Evolutionary conservation across 2,113 vertebrate genomes (phyloP).

Genomic region (Rutilus rutilus): DNA sequence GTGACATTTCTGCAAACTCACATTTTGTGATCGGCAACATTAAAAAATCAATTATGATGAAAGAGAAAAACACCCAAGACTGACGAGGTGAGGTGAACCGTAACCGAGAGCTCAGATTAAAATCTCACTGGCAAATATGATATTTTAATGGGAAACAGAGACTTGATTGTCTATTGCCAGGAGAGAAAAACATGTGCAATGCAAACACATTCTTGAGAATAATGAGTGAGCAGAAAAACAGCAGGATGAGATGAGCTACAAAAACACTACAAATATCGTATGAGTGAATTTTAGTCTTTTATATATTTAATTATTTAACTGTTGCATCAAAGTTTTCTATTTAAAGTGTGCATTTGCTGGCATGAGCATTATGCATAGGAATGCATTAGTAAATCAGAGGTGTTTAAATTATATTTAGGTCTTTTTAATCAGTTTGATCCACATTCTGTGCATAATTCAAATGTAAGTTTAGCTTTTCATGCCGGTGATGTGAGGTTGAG

Average conservation of each 20-base stretch:
- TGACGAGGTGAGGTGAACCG: conserved; percentile 2
- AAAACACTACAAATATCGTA: too few relatives aligned
- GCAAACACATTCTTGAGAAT: conserved; percentile 30
- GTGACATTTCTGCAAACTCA: not conserved
- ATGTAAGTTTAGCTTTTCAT: not conserved
- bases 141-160: conserved; percentile 52
- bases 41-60: conserved; percentile 37
- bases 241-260: not conserved
- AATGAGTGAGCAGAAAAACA: not conserved
- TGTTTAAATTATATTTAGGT: not conserved
- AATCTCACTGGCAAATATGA: conserved; percentile 40
- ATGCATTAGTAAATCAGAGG: not conserved
- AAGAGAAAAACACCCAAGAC: not conserved
- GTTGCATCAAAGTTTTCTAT: not conserved
- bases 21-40: not conserved
- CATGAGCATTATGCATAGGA: not conserved
- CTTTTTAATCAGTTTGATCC: not conserved
- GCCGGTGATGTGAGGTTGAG: not conserved
- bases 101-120: conserved; percentile 4
- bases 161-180: conserved; percentile 31
- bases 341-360: not conserved
- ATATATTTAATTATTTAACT: not conserved
- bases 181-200: conserved; percentile 33
- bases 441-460: not conserved
- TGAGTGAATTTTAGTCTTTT: not conserved